Base-by-base conservation (phyloP, 2,113 vertebrate genomes). In the Phrynocephalus versicolor region DNA sequence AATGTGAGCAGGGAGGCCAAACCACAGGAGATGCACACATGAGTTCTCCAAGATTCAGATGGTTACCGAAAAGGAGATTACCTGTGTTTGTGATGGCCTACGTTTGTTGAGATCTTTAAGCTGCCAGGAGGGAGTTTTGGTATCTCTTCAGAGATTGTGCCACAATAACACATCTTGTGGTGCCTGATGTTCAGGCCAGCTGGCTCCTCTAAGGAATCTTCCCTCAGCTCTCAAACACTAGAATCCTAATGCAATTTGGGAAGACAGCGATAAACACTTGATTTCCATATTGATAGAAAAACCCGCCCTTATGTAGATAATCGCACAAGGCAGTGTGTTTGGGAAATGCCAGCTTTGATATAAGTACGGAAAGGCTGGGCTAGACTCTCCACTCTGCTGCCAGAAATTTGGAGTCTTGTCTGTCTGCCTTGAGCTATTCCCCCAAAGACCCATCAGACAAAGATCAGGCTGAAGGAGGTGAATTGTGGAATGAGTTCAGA, bases 261-360 rank as follows among this genome's bases (percentile, higher is more conserved):
- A 62, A 82, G 51, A 18, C 21, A 76, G 64, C 14, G 37, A 82
- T 82, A 76, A 45, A 35, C 39, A n/a, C 67, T 30, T 57, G 39
- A 87, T 87, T 82, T 82, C 80, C 85, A 87, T 82, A 87, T 87
- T 82, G 25, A 87, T 77, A 82, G 73, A 58, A 25, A 78, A 87
- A 14, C 33, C 10, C 80, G 45, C 35, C n/a, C 65, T 33, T 41
- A 76, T 69, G 73, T 71, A 82, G 73, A 71, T 76, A 82, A 76
- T 70, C 70, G 8, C 15, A 71, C 33, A 51, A 18, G 21, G 72
- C 37, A 51, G 5, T 12, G 51, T 60, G 70, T 76, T 85, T 77
- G 82, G 70, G 15, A 51, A 85, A 55, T 71, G 57, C 57, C 39
- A 35, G 69, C 25, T 80, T 85, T 73, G 10, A 51, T 80, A 45